A percentile compares a stretch with the other conserved stretches of the same genome.
Conservation (phyloP, 2,113 vertebrate genomes). For the Pavo muticus region DNA sequence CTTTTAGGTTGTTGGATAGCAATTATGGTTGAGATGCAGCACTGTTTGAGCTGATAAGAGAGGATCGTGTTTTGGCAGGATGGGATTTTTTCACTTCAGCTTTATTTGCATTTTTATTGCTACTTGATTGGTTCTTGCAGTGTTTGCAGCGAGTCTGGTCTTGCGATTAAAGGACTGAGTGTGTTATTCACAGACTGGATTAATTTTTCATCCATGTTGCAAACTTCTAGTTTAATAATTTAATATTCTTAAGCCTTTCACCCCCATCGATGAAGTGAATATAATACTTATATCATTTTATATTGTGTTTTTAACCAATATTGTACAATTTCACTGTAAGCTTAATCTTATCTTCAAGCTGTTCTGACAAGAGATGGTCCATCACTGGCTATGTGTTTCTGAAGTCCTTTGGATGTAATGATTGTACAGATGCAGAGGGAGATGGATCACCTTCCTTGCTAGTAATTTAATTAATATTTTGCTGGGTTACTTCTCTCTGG, state of each 20-base stretch:
- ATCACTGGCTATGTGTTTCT: background rate
- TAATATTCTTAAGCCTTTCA: background rate
- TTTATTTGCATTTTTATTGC: constrained; percentile 25
- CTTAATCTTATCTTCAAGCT: background rate
- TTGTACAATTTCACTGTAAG: background rate
- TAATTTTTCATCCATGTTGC: background rate
- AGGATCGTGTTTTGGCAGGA: background rate
- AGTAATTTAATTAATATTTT: background rate
- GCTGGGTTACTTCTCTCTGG: background rate
- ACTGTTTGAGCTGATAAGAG: background rate
- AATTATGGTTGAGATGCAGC: background rate
- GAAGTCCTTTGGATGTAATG: background rate
- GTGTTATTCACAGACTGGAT: background rate
- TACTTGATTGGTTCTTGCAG: background rate
- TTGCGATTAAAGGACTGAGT: background rate
- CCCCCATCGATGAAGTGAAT: background rate
- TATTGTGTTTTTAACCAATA: background rate
- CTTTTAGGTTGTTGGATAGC: constrained; percentile 10
- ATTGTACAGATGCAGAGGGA: background rate
- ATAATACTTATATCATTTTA: background rate
- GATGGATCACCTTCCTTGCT: background rate
- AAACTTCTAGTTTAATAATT: background rate
- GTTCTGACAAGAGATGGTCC: background rate
- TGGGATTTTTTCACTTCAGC: constrained; percentile 6
- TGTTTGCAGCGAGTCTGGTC: background rate